These are phyloP conservation scores for Acrocyrtus sp. DNA, from an alignment of 2,888 invertebrate species.

Conservation along the genomic window DNA sequence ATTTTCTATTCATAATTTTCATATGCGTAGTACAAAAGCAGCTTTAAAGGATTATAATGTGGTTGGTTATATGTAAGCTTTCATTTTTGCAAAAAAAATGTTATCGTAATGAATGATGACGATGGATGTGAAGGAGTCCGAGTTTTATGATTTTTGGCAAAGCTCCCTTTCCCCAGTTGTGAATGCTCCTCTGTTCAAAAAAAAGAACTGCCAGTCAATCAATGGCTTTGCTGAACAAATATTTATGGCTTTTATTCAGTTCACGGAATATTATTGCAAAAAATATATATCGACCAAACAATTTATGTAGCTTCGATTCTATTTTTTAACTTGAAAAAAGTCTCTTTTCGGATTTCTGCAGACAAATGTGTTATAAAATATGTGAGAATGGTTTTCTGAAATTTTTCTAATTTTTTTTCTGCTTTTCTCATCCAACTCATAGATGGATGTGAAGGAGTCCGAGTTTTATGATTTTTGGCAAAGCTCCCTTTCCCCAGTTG, in stretches of 20 bases:
- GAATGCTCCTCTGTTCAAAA: neutral
- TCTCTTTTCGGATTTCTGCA: too few species aligned
- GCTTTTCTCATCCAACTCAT: neutral
- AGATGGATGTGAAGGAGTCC: neutral
- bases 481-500: neutral
- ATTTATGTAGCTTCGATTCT: constrained; percentile 1
- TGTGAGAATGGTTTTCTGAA: neutral
- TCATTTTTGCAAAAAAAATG: too few species aligned
- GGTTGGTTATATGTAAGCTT: too few species aligned
- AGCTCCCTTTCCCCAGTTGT: neutral
- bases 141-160: constrained; percentile 42
- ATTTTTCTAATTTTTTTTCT: neutral
- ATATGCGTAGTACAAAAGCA: too few species aligned
- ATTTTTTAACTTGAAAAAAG: too few species aligned
- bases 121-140: constrained; percentile 2
- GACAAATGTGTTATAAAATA: neutral
- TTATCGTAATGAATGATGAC: too few species aligned
- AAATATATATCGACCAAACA: too few species aligned
- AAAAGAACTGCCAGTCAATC: neutral
- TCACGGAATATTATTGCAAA: too few species aligned
- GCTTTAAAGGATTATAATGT: too few species aligned
- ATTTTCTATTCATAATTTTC: neutral
- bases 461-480: constrained; percentile 43
- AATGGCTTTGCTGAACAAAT: constrained; percentile 2
- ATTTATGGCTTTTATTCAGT: too few species aligned